phyloP scores from a whole-genome alignment of 1,140 invertebrate genomes.

The Cyclina sinensis region DNA sequence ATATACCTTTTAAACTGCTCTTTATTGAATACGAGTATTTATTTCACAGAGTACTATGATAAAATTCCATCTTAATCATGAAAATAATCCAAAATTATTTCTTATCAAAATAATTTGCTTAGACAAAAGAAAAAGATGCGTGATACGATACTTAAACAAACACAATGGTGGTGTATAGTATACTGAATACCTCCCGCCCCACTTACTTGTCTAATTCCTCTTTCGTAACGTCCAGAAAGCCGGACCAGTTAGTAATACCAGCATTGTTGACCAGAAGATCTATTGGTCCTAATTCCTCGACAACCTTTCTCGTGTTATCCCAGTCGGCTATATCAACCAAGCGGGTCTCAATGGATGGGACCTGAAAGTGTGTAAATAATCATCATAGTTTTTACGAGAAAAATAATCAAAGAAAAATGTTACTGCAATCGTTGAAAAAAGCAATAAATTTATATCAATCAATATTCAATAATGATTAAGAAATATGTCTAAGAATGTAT shows the following conservation, averaged over 20 bases:
- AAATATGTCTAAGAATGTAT: too few relatives aligned
- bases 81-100: neutral
- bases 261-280: slow-evolving; percentile 95
- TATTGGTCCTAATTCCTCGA: slow-evolving; percentile 88
- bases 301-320: slow-evolving; percentile 90
- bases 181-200: neutral
- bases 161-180: too few relatives aligned
- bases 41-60: too few relatives aligned
- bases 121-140: neutral
- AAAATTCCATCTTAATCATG: too few relatives aligned
- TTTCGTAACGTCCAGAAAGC: slow-evolving; percentile 90
- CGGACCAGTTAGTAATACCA: slow-evolving; percentile 88
- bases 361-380: slow-evolving; percentile 31
- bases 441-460: too few relatives aligned
- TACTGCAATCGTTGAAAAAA: too few relatives aligned
- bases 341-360: slow-evolving; percentile 56
- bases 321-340: slow-evolving; percentile 86
- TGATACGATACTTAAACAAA: too few relatives aligned
- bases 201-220: slow-evolving; percentile 89
- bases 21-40: too few relatives aligned
- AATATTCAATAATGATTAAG: too few relatives aligned
- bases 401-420: too few relatives aligned
- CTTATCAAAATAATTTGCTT: neutral
- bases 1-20: too few relatives aligned
- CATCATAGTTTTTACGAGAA: too few relatives aligned